Base-by-base conservation (phyloP, 2,113 vertebrate species). In the Sturnus vulgaris region DNA sequence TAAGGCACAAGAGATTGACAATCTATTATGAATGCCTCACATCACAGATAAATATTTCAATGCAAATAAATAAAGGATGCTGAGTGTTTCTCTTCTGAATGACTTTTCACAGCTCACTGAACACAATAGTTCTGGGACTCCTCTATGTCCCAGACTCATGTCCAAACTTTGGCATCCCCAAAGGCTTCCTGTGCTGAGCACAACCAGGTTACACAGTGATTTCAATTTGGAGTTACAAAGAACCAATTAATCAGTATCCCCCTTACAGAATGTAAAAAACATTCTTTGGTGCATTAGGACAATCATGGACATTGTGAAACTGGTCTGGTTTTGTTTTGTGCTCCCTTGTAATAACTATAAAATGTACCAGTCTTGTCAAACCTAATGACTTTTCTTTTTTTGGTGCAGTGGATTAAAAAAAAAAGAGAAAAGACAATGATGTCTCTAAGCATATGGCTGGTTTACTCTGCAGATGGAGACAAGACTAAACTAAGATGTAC, bases 11-110 rank as follows among this genome's bases (percentile, higher is more conserved):
- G 97, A 98, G 98, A 98, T 98, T 99, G 98, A 98, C 98, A 98
- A 98, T 98, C 98, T 98, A 99, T 99, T 99, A 99, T 99, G 98
- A 98, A 99, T 98, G 98, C 98, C 97, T 98, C 97, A 97, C 97
- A 98, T 99, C 98, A 98, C 98, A 98, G 93, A 99, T 99, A 98
- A 99, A 99, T 99, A 99, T 99, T 99, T 99, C 98, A 99, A 98
- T 98, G 98, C 98, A 98, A 98, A 99, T 99, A 99, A 99, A 99
- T 99, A 99, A 99, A 99, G 99, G 98, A 99, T 99, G 99, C 97
- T 93, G 89, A 84, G 96, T 98, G 98, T 98, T 99, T 99, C 98
- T 98, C 98, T 98, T 98, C 98, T 96, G 98, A 99, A 99, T 98
- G 98, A 97, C 98, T 99, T 98, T 99, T 98, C 96, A 97, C 98